These are phyloP conservation scores for Mus pahari DNA, from an alignment of 2,113 vertebrate genomes.

Conservation along the genomic window DNA sequence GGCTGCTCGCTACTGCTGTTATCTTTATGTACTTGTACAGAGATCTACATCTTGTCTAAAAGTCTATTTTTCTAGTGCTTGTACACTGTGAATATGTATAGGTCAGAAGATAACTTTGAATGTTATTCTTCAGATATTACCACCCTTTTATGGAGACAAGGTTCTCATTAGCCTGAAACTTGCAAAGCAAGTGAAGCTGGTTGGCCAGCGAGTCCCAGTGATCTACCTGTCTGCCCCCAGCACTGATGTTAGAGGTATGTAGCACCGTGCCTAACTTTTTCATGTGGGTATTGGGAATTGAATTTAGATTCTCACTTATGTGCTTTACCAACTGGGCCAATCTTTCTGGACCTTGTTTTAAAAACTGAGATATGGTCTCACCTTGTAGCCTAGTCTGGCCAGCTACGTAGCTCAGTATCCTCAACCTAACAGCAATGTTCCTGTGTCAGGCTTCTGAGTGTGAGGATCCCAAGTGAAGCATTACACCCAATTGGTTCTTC, in stretches of 20 bases:
- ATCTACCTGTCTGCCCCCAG: background rate
- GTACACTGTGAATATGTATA: background rate
- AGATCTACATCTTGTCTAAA: background rate
- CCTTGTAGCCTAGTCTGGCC: background rate
- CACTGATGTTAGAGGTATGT: background rate
- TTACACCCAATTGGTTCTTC: background rate
- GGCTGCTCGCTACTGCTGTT: background rate
- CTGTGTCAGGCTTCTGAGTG: background rate
- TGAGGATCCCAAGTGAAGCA: background rate
- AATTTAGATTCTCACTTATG: background rate
- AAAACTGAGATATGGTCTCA: background rate
- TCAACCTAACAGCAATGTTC: background rate
- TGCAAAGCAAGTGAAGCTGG: background rate
- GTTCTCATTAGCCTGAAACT: background rate
- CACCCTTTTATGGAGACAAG: background rate
- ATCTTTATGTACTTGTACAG: background rate
- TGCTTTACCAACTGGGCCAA: background rate
- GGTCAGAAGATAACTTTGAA: background rate
- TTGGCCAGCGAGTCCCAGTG: background rate
- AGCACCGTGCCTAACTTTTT: background rate
- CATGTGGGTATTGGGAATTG: background rate
- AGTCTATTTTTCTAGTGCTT: background rate
- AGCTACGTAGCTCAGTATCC: background rate
- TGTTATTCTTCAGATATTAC: background rate
- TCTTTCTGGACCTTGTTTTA: background rate